A percentile compares a stretch with the other conserved stretches of the same genome.
Evolutionary conservation across 2,113 vertebrate genomes (phyloP).

Genomic region (Engystomops pustulosus): DNA sequence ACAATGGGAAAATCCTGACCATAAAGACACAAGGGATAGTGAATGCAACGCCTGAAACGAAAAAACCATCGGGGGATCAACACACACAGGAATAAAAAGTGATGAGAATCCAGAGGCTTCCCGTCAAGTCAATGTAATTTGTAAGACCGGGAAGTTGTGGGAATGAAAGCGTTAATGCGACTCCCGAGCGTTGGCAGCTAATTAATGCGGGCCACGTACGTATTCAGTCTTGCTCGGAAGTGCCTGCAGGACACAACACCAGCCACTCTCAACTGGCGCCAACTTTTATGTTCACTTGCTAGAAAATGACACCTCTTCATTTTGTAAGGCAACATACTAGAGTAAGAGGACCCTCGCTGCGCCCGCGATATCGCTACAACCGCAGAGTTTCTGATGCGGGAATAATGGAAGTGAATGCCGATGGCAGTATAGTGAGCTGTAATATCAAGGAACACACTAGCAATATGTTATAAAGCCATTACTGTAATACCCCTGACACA

Average conservation of each 20-base stretch:
- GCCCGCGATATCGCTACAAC: slow-evolving; percentile 46
- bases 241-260: slow-evolving; percentile 72
- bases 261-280: slow-evolving; percentile 72
- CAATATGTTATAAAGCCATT: background rate
- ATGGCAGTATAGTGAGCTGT: background rate
- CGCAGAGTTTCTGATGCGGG: background rate
- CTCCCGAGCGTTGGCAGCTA: slow-evolving; percentile 15
- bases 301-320: slow-evolving; percentile 68
- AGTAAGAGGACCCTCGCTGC: slow-evolving; percentile 41
- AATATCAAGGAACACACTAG: background rate
- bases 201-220: slow-evolving; percentile 51
- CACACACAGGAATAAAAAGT: background rate
- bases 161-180: slow-evolving; percentile 4
- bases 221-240: slow-evolving; percentile 61
- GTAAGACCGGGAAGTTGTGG: background rate
- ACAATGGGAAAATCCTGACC: background rate
- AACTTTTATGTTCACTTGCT: slow-evolving; percentile 63
- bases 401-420: slow-evolving; percentile 16
- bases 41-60: background rate
- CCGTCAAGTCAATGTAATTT: background rate
- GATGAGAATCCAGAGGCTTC: background rate
- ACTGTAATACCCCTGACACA: too few species aligned
- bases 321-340: background rate
- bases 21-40: background rate
- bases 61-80: background rate